Base-by-base conservation (phyloP, 2,888 invertebrate species). In the Mongoloraphidia duomilia region DNA sequence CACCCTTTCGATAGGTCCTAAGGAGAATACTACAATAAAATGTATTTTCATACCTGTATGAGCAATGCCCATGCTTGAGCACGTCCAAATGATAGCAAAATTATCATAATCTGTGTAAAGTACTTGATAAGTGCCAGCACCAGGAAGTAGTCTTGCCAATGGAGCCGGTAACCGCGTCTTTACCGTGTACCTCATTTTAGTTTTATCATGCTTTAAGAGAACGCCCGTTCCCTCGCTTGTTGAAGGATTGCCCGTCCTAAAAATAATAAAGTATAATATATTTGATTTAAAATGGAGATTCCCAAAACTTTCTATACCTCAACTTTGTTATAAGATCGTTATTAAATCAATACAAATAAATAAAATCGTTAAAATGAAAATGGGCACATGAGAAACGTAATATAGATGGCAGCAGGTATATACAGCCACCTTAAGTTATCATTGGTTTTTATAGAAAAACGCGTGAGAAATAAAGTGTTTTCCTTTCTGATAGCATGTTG, bases 61-160 rank as follows among this genome's bases (percentile, higher is more conserved):
- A 49, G 77, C 71, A 43, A 82, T 57, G 46, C 76, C 77, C 53
- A 80, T 70, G 63, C 78, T 80, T 14, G 79, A 76, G 59, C 85
- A 85, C 4, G 83, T 82, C 79, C 83, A 85, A 44, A 85, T 60
- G 52, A 85, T 72, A 37, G 83, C 83, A 65, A 79, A 84, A 59
- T 75, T 75, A 1, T 74, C 72, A 64, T 84, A 85, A 65, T 85
- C 84, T 0, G 84, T 83, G 60, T 78, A 77, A 26, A 85, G 71
- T 42, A 85, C 71, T 65, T 77, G 76, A 68, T 85, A 85, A 54
- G 75, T 75, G 1, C 84, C 84, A 9, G 82, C 78, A 42, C 83
- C 84, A 9, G 84, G 84, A 57, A 84, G 64, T 58, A 82, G 68
- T 37, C 80, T 72, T 9, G 80, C 77, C 49, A 85, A 67, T 14